Base-by-base conservation (phyloP, 2,888 invertebrate genomes). In the Microctonus brassicae region DNA sequence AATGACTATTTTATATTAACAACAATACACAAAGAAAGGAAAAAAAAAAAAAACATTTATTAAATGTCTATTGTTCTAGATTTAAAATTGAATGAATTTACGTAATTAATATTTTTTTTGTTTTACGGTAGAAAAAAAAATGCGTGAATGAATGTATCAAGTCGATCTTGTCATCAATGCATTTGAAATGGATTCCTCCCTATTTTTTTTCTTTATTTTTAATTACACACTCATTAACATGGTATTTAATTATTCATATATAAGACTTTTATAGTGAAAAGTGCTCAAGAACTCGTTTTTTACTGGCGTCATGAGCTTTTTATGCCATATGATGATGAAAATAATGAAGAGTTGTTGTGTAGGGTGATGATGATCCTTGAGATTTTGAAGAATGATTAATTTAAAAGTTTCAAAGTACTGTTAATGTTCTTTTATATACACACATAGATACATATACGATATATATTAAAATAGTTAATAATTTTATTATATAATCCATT, bases 101-200 rank as follows among this genome's bases (percentile, higher is more conserved):
- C n/a, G n/a, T n/a, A n/a, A n/a, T n/a, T n/a, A n/a, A n/a, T n/a
- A n/a, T n/a, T n/a, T n/a, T n/a, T n/a, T n/a, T n/a, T n/a, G n/a
- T n/a, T n/a, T n/a, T 22, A 42, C 4, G 3, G 20, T 10, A 33
- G 7, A 33, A 47, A 52, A 26, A 63, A 20, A 26, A 26, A 3
- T 42, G 58, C 55, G 47, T 70, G n/a, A n/a, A n/a, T n/a, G n/a
- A n/a, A n/a, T 13, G 39, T n/a, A n/a, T 4, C 39, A 39, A n/a
- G n/a, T n/a, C n/a, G n/a, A n/a, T n/a, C n/a, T n/a, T n/a, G n/a
- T n/a, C n/a, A n/a, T n/a, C n/a, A n/a, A n/a, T n/a, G n/a, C n/a
- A n/a, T n/a, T n/a, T n/a, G n/a, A n/a, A n/a, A n/a, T n/a, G n/a
- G n/a, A n/a, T n/a, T n/a, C n/a, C 13, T n/a, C n/a, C 10, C 1